Evolutionary conservation across 2,888 invertebrate genomes (phyloP), one percentile per base, ranked within the genome.

Genomic region (Copidosoma aretas): DNA sequence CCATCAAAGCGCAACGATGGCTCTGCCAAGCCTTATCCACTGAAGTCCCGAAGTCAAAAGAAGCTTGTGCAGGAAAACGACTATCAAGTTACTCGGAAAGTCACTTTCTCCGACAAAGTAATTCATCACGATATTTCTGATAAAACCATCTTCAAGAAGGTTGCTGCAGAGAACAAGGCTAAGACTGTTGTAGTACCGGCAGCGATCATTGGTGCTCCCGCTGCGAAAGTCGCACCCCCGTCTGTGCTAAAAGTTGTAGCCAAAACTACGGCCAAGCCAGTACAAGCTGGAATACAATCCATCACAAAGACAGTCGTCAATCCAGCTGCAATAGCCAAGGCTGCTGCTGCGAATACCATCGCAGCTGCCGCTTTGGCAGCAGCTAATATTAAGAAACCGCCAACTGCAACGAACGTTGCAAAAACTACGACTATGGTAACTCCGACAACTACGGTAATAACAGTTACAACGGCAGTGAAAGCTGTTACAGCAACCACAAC

Each of bases 21-120:
- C 12, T 21, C 52, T 14, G 65, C 69, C 0, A 58, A 51, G 14
- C 72, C 72, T 10, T 70, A 68, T 24, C 64, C 67, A 0, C 46
- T 67, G 1, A 67, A 80, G 43, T 79, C 79, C 0, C 81, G 80
- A 49, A 77, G 79, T 0, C 81, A 82, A 19, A 60, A 79, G 10
- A 82, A 82, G 56, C 77, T 77, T 41, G 75, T 78, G 76, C 77
- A 79, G 0, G 79, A 68, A 10, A 53, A 5, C 58, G 79, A 71
- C 0, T 19, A 63, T 61, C 10, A 49, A 10, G 21, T 64, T 5
- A 49, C 62, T 4, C 57, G 68, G 15, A 63, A 67, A n/a, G 72
- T 72, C 4, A 70, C 68, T 0, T 72, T 72, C 32, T 72, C 72
- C 2, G 72, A 72, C 21, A 72, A 70, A 54, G 70, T 72, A 1